Evolutionary conservation across 2,888 invertebrate genomes (phyloP), one percentile per base, ranked within the genome.

Genomic region (Neoscelio sp.): DNA sequence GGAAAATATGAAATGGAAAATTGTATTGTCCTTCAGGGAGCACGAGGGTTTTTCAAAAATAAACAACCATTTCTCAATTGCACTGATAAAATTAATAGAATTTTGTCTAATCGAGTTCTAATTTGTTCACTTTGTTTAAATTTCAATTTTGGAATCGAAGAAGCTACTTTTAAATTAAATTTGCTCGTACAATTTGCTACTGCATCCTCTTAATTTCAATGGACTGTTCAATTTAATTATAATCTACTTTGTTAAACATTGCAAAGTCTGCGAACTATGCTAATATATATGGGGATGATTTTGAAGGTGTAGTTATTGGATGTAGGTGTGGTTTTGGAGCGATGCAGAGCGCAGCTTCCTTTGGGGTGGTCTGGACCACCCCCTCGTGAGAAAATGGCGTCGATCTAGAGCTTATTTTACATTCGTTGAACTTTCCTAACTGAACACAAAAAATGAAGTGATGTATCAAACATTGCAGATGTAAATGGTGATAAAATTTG

Each of bases 351-450:
- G 79, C 79, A 79, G 79, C 79, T 26, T 79, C 78, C 50, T 20
- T 30, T 58, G 17, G 74, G 75, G 75, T 75, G 68, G 78, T 65
- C 52, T 79, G 79, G 75, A 70, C 74, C 79, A 79, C 52, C 79
- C 79, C 79, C 68, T 73, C n/a, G 38, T 23, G 23, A 54, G 50
- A 75, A 79, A 79, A 79, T 79, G 79, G 79, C 75, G 79, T 44
- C 65, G 13, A 42, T 44, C 40, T 15, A 6, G 13, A 56, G 2
- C 17, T 48, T 26, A 10, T 13, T 60, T 40, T 26, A 48, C 76
- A 58, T 17, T 65, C 70, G 8, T 77, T 70, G 18, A 76, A 64
- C 46, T 70, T 76, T 26, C 70, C 50, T n/a, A n/a, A n/a, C n/a
- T n/a, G n/a, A n/a, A n/a, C n/a, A n/a, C n/a, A n/a, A n/a, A n/a